phyloP scores from a whole-genome alignment of 2,888 invertebrate genomes.

The Andrena trimmerana region DNA sequence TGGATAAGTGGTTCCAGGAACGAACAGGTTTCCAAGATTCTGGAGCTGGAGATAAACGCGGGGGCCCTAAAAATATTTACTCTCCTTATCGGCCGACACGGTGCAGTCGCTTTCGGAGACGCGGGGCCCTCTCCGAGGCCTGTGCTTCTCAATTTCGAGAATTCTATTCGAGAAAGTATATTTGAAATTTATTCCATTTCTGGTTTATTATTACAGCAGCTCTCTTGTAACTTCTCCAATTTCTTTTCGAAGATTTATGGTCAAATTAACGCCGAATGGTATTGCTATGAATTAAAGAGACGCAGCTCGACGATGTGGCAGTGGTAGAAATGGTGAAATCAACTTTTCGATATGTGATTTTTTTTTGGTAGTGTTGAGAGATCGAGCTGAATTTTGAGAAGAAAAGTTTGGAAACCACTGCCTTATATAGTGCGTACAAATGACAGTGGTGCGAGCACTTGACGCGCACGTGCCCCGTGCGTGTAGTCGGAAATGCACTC shows the following conservation, averaged over 20 bases:
- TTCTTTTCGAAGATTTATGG: not conserved
- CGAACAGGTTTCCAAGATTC: conserved; percentile 44
- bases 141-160: not conserved
- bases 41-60: conserved; percentile 62
- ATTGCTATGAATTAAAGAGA: too few relatives aligned
- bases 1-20: conserved; percentile 9
- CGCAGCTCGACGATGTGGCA: too few relatives aligned
- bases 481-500: conserved; percentile 68
- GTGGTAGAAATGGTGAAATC: not conserved
- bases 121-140: not conserved
- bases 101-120: conserved; percentile 16
- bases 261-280: too few relatives aligned
- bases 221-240: not conserved
- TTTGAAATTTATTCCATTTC: not conserved
- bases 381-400: conserved; percentile 58
- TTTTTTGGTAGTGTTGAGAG: not conserved
- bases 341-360: not conserved
- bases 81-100: conserved; percentile 71
- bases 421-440: conserved; percentile 21
- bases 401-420: conserved; percentile 56
- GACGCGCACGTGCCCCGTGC: conserved; percentile 75
- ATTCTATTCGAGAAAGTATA: not conserved
- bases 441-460: conserved; percentile 74
- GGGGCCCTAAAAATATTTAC: conserved; percentile 76
- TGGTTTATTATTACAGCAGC: too few relatives aligned